phyloP scores from a whole-genome alignment of 2,113 vertebrate genomes.

The Motacilla tschutschensis region DNA sequence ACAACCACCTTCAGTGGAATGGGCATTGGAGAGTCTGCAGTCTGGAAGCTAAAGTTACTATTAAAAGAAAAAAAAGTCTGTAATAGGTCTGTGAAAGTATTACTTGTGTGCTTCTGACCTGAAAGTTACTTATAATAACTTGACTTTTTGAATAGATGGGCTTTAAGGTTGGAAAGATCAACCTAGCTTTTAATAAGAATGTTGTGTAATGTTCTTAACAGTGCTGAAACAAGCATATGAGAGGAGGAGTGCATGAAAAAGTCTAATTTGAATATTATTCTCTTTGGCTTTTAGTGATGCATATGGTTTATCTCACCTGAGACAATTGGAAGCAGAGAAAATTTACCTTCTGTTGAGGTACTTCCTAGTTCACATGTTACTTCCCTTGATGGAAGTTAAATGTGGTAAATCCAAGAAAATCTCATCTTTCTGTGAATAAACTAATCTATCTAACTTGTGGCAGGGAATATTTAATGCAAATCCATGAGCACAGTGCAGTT shows the following conservation, averaged over 20 bases:
- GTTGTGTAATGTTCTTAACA: not conserved
- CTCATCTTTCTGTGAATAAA: not conserved
- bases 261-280: not conserved
- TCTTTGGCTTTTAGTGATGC: not conserved
- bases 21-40: not conserved
- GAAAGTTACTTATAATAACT: not conserved
- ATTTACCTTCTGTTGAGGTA: not conserved
- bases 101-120: not conserved
- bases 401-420: not conserved
- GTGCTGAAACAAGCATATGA: fast-evolving
- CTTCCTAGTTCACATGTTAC: fast-evolving
- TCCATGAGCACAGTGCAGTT: not conserved
- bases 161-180: not conserved
- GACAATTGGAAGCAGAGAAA: not conserved
- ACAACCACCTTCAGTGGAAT: not conserved
- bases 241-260: not conserved
- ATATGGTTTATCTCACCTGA: not conserved
- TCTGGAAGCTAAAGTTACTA: not conserved
- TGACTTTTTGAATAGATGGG: not conserved
- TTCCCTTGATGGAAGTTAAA: not conserved
- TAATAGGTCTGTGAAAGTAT: not conserved
- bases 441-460: not conserved
- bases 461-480: not conserved
- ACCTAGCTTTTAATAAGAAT: not conserved
- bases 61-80: not conserved